Conservation (phyloP, 2,797 vertebrate genomes). For the Nasua narica region DNA sequence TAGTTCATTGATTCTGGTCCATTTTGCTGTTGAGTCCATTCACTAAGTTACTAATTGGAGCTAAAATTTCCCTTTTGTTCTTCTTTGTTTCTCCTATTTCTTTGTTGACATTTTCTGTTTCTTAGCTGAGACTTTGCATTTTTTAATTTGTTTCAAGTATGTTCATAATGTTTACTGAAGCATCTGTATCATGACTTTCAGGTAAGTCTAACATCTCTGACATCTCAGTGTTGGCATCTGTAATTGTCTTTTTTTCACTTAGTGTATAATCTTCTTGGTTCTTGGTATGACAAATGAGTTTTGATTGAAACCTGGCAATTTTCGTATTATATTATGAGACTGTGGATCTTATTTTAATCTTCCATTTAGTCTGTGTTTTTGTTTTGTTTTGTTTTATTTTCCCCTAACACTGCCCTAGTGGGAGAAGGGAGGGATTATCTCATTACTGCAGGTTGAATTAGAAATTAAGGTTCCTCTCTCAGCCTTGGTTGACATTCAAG, state of each 20-base stretch:
- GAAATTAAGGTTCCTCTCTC: neutral
- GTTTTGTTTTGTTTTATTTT: neutral
- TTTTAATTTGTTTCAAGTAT: neutral
- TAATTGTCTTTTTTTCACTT: neutral
- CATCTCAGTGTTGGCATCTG: neutral
- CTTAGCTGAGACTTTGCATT: neutral
- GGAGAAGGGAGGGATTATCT: neutral
- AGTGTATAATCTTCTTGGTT: neutral
- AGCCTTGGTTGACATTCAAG: neutral
- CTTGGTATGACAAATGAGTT: neutral
- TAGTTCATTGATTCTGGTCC: neutral
- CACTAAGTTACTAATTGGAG: neutral
- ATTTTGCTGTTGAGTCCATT: neutral
- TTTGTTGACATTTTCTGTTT: neutral
- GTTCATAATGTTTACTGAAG: neutral
- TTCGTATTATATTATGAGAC: neutral
- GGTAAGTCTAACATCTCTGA: neutral
- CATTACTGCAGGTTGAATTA: neutral
- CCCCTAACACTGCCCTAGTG: neutral
- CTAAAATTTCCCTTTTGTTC: neutral
- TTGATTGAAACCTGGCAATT: neutral
- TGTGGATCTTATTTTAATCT: neutral
- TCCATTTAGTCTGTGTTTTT: neutral
- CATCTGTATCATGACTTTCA: neutral
- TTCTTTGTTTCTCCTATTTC: neutral